Base-by-base conservation (phyloP, 2,113 vertebrate species). In the Ophiodon elongatus region DNA sequence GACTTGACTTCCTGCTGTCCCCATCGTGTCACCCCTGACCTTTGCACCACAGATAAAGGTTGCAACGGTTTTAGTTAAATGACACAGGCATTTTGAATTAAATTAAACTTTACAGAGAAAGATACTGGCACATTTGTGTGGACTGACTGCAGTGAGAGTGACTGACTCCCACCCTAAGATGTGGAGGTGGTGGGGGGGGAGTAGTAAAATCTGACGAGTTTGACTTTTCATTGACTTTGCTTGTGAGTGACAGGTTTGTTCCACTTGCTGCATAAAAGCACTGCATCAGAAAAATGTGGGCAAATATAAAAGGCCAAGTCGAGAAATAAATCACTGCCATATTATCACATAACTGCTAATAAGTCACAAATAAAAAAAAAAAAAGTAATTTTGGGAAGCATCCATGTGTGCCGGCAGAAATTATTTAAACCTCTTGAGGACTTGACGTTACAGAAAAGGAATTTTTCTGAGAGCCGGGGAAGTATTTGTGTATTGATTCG, bases 401-500 rank as follows among this genome's bases (percentile, higher is more conserved):
- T 72, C 87, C 81, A 80, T 65, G 77, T 90, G 89, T 89, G 82
- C 80, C 25, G 29, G 33, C 52, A 71, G 59, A 85, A 85, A 85
- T 80, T 9, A 79, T 83, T 68, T 71, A 79, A 88, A 81, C 81
- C 86, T 88, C 83, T 80, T 19, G 82, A 91, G 86, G 76, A 82
- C 75, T 66, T 73, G 59, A 83, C 47, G 73, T 67, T 76, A 43
- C 31, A 57, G 57, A 70, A 81, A 73, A 52, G 37, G 73, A 43
- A 39, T 77, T 84, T 80, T 83, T 89, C 73, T 31, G 45, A 72
- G 69, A 60, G 79, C 69, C 76, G 83, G 57, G 71, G 21, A 73
- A 82, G 77, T 75, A 86, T 88, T 80, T 73, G 80, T 84, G 85
- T 83, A 93, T 92, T 76, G 89, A 91, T 93, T 56, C 29, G 60